Conservation (phyloP, 2,113 vertebrate species). For the Erpornis zantholeuca region DNA sequence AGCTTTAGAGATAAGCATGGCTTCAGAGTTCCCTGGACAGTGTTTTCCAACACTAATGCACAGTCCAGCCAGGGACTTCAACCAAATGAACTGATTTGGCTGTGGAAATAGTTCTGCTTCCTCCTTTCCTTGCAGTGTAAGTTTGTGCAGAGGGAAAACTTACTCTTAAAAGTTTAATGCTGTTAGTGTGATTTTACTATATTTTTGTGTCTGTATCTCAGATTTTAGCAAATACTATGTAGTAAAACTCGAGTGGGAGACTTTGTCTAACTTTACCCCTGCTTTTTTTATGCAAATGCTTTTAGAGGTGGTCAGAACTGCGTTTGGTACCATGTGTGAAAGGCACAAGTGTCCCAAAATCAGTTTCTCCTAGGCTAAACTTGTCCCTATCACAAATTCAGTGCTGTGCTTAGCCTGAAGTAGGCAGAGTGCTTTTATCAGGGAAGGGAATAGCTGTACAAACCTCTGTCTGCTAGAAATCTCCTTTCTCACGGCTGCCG, state of each 20-base stretch:
- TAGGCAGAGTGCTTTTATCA: neutral
- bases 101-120: neutral
- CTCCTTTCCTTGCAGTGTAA: neutral
- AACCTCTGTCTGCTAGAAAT: neutral
- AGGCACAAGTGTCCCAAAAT: neutral
- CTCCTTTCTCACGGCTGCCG: neutral
- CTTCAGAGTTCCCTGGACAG: constrained; percentile 11
- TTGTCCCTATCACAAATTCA: neutral
- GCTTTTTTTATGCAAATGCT: neutral
- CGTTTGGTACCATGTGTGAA: neutral
- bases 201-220: neutral
- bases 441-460: neutral
- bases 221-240: neutral
- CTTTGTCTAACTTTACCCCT: neutral
- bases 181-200: neutral
- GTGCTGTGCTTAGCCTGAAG: neutral
- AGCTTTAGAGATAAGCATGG: constrained; percentile 1
- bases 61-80: neutral
- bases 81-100: neutral
- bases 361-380: neutral
- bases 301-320: neutral
- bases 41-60: neutral
- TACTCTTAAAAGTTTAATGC: neutral
- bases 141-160: neutral
- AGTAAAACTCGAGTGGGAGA: neutral